A percentile compares a stretch with the other conserved stretches of the same genome.
phyloP scores from a whole-genome alignment of 2,888 invertebrate species.

The Calliopum simillimum region DNA sequence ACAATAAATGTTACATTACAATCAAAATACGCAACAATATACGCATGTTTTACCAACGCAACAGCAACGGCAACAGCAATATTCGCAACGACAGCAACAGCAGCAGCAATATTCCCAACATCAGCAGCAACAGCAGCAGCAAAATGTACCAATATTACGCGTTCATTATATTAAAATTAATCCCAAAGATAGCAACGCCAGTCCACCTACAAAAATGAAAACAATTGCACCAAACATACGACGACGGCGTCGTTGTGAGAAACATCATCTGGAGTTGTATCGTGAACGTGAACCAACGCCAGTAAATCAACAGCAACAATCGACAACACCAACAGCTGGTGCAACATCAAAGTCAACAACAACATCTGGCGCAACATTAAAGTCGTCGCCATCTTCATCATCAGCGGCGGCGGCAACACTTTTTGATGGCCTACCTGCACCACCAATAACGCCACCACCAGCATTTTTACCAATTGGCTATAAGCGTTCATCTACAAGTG shows the following conservation, averaged over 20 bases:
- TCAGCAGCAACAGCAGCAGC: slow-evolving; percentile 39
- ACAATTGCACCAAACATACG: slow-evolving; percentile 75
- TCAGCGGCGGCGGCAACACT: slow-evolving; percentile 56
- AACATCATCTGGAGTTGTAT: slow-evolving; percentile 70
- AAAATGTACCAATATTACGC: slow-evolving; percentile 56
- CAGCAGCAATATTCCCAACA: slow-evolving; percentile 41
- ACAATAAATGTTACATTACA: slow-evolving; percentile 49
- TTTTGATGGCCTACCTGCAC: slow-evolving; percentile 66
- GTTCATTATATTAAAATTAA: slow-evolving; percentile 60
- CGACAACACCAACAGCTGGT: slow-evolving; percentile 17
- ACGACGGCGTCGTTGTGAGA: slow-evolving; percentile 73
- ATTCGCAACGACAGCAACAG: slow-evolving; percentile 40
- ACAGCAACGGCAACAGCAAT: slow-evolving; percentile 29
- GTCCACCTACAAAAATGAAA: slow-evolving; percentile 70
- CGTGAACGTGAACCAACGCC: slow-evolving; percentile 48
- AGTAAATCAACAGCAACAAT: slow-evolving; percentile 35
- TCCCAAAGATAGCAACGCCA: slow-evolving; percentile 53
- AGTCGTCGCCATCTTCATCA: slow-evolving; percentile 23
- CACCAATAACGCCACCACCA: slow-evolving; percentile 77
- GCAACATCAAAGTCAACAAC: slow-evolving; percentile 52
- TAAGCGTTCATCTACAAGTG: slow-evolving; percentile 56
- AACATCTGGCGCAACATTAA: slow-evolving; percentile 54
- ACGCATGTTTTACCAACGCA: slow-evolving; percentile 45
- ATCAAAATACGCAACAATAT: slow-evolving; percentile 49
- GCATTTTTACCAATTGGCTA: slow-evolving; percentile 75